phyloP scores from a whole-genome alignment of 2,113 vertebrate species.

The Hypocryptadius cinnamomeus region DNA sequence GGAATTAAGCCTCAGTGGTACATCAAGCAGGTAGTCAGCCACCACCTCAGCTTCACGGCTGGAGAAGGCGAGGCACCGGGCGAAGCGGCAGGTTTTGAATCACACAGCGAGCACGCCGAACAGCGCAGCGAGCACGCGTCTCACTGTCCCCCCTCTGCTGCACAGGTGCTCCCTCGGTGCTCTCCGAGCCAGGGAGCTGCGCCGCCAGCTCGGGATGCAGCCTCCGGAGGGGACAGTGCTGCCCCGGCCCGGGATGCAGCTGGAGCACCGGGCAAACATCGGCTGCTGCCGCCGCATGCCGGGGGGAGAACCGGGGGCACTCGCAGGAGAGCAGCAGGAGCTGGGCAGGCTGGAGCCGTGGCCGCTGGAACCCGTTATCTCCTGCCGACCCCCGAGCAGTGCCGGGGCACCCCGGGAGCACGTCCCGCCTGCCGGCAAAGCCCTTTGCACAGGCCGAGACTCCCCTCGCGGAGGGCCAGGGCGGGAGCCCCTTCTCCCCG shows the following conservation, averaged over 20 bases:
- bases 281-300: fast-evolving
- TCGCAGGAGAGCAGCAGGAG: neutral
- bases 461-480: too few species aligned
- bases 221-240: neutral
- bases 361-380: neutral
- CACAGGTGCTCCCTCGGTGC: neutral
- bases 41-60: neutral
- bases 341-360: neutral
- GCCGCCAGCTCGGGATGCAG: neutral
- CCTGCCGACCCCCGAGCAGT: neutral
- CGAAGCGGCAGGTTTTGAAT: fast-evolving
- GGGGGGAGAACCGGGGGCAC: fast-evolving
- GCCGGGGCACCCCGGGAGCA: fast-evolving
- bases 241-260: neutral
- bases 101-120: fast-evolving
- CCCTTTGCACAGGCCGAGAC: fast-evolving
- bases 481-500: neutral
- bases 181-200: neutral
- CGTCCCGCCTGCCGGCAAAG: neutral
- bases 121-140: neutral
- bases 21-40: neutral
- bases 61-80: neutral
- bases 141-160: neutral
- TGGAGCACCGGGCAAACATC: fast-evolving
- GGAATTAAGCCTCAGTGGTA: neutral